Base-by-base conservation (phyloP, 2,113 vertebrate species). In the Corythornis vintsioides region DNA sequence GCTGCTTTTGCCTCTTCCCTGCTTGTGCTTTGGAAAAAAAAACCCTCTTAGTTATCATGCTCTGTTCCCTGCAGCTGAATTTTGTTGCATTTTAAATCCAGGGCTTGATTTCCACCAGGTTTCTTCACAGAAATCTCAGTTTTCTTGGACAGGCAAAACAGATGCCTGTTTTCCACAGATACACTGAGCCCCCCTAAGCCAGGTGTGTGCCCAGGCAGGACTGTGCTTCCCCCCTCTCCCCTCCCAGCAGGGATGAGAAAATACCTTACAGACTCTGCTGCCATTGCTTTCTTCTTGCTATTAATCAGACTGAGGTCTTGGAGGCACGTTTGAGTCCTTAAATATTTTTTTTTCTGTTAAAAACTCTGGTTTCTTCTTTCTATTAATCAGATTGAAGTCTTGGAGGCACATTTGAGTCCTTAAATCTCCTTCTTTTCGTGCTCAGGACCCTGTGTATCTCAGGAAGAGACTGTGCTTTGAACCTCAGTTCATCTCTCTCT, bases 191-290 rank as follows among this genome's bases (percentile, higher is more conserved):
- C 42, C 26, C 14, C 50, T 52, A 22, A 25, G 24, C 50, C 25
- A 5, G 35, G 28, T 45, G 11, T 28, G 0, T 15, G 10, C 31
- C 76, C n/a, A 16, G 55, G 3, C 1, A 1, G 8, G 35, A 29
- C 57, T 20, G 8, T 3, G 1, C 26, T 64, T 45, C 13, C 6
- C 12, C 42, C 12, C 29, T 70, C 61, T 84, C 29, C 38, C 22
- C 47, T 33, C 40, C 79, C 57, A 52, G 42, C 52, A 59, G 22
- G 63, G 40, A 48, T 1, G 1, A 78, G 40, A 33, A 71, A 61
- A 48, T 21, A 24, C 13, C 18, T 65, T 24, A 35, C 20, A 63
- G 61, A 77, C 77, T 31, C 0, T 3, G 28, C 61, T 42, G 20
- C 45, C 1, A 0, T 17, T 35, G 25, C 3, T 15, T 43, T 79